Evolutionary conservation across 2,113 vertebrate species (phyloP).

Genomic region (Thymallus thymallus): DNA sequence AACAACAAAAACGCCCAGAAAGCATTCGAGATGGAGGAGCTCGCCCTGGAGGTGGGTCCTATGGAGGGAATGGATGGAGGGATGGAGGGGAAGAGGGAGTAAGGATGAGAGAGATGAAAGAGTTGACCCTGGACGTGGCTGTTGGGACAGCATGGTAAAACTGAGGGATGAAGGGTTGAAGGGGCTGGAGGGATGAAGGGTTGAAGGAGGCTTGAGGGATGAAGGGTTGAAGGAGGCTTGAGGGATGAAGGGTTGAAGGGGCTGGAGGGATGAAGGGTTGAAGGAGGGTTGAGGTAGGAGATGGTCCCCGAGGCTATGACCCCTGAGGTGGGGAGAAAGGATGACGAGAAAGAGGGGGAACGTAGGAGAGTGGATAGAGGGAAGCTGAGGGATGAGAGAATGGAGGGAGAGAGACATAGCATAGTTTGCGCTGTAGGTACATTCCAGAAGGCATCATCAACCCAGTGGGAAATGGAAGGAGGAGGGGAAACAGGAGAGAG

Average conservation of each 20-base stretch:
- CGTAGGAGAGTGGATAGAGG: neutral
- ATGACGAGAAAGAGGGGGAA: neutral
- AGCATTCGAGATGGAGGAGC: conserved; percentile 87
- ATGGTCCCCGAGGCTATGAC: neutral
- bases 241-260: no score
- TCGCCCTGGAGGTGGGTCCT: conserved; percentile 84
- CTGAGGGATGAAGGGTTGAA: neutral
- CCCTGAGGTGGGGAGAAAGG: neutral
- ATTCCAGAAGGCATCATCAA: no score
- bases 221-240: neutral
- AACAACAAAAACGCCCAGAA: conserved; percentile 79
- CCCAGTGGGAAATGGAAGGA: no score
- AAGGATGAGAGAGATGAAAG: neutral
- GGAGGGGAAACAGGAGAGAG: no score
- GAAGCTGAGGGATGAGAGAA: conserved; percentile 1
- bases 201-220: neutral
- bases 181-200: neutral
- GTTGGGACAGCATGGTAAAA: no score
- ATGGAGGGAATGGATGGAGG: neutral
- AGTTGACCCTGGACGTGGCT: neutral
- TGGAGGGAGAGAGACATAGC: neutral
- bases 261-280: neutral
- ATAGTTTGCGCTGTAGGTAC: no score
- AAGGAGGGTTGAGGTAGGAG: neutral
- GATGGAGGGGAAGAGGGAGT: neutral